Base-by-base conservation (phyloP, 2,113 vertebrate genomes). In the Eublepharis macularius region DNA sequence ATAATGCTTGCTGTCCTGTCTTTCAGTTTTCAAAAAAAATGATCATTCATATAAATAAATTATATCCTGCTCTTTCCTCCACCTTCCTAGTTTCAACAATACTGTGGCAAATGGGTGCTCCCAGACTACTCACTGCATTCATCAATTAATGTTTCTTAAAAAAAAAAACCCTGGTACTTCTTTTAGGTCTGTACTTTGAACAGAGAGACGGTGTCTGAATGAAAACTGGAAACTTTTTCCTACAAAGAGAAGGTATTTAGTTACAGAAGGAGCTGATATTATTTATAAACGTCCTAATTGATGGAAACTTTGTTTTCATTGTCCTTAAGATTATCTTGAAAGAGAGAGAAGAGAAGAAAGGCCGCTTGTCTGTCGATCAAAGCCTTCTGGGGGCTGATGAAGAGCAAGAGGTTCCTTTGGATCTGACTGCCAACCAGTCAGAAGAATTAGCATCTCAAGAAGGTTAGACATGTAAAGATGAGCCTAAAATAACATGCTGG, bases 261-360 rank as follows among this genome's bases (percentile, higher is more conserved):
- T 65, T 11, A 45, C 65, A 63, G 60, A 26, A 63, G 29, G 1
- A 78, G 14, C 51, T 2, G 41, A 0, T 69, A 12, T 47, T 14
- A 43, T 43, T 86, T 88, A 73, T 49, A 82, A n/a, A 39, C 39
- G 84, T 86, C 51, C 47, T 76, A 11, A 29, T 19, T 85, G 76
- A 76, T 78, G 95, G 68, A 95, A 74, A 76, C 54, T 49, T 90
- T 70, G 17, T 93, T 66, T 4, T 32, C 91, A 26, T 90, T 95
- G 76, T 92, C 81, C 86, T 43, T 90, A 7, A 99, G 99, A 98
- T 99, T 80, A 99, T 99, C 92, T 94, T 99, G 92, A 99, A 99
- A 93, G 99, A 99, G 92, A 97, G 99, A 86, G 99, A 99, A 91
- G 99, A 98, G 86, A 99, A 99, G 95, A 99, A 98, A 92, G 98